Evolutionary conservation across 2,888 invertebrate species (phyloP), one percentile per base, ranked within the genome.

Genomic region (Lomographa bimaculata): DNA sequence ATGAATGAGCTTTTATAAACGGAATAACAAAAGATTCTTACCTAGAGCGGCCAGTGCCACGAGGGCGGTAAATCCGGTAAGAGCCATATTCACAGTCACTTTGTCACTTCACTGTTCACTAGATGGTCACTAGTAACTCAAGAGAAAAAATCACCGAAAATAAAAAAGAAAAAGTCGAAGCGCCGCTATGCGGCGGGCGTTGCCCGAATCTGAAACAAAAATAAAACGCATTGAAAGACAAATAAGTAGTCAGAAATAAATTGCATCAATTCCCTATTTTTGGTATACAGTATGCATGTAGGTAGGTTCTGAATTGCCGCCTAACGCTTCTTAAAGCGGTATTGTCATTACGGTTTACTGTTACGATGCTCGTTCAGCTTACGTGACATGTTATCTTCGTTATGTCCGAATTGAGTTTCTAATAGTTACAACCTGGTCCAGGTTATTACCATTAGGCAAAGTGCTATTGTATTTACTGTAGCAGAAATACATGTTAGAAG

Each of bases 181-280:
- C 47, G 80, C 86, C 87, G 86, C 83, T 59, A 55, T 61, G 84
- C 87, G 87, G 85, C 86, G 86, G 80, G 79, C 78, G 60, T 56
- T 53, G 84, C 79, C 82, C 82, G 79, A 67, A 77, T 77, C 87
- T 86, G 87, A 35, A 87, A 87, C 75, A 81, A 81, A 58, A 47
- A 46, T 42, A 59, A 50, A 50, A 32, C 19, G 47, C 33, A 33
- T 29, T 21, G 12, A 24, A 24, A 7, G n/a, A 14, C 16, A 7
- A 5, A 23, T 21, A 18, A 12, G n/a, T n/a, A 44, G 46, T 50
- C 46, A 44, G 39, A 44, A 39, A n/a, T 3, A 10, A 27, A 18
- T 20, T 25, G 23, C 14, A 34, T 35, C 25, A 25, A 34, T 34
- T 34, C 16, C 17, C 28, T 24, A 7, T 19, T 12, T 28, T 34